Evolutionary conservation across 2,113 vertebrate species (phyloP).

Genomic region (Theropithecus gelada): DNA sequence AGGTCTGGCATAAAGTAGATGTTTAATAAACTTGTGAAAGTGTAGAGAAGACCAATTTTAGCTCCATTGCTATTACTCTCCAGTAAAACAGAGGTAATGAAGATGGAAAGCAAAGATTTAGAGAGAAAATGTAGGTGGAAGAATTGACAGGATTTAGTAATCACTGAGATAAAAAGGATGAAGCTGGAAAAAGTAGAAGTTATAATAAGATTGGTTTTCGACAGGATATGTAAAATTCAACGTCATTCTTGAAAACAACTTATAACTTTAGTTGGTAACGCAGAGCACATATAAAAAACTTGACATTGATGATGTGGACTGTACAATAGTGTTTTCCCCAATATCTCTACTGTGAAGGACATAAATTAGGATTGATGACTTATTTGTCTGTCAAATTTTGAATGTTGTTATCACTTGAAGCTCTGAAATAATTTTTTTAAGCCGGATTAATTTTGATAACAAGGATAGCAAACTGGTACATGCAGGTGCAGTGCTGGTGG

Average conservation of each 20-base stretch:
- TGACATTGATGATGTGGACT: not conserved
- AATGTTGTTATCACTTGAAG: not conserved
- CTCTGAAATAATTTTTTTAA: not conserved
- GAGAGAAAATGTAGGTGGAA: not conserved
- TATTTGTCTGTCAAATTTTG: not conserved
- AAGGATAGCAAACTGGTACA: not conserved
- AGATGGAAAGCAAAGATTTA: not conserved
- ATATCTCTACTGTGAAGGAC: not conserved
- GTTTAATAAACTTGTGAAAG: conserved; percentile 5
- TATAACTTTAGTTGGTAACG: not conserved
- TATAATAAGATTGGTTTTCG: not conserved
- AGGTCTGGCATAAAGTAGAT: not conserved
- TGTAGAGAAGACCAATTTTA: conserved; percentile 20
- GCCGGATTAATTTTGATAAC: not conserved
- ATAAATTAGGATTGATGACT: not conserved
- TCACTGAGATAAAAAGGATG: not conserved
- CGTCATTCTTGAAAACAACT: not conserved
- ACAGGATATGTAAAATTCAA: not conserved
- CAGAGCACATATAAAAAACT: conserved; percentile 7
- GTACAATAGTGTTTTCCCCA: not conserved
- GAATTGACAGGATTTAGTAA: not conserved
- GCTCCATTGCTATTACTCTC: not conserved
- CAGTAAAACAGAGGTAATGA: not conserved
- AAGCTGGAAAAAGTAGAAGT: not conserved
- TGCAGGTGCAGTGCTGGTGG: not conserved